Base-by-base conservation (phyloP, 2,113 vertebrate genomes). In the Ophiodon elongatus region DNA sequence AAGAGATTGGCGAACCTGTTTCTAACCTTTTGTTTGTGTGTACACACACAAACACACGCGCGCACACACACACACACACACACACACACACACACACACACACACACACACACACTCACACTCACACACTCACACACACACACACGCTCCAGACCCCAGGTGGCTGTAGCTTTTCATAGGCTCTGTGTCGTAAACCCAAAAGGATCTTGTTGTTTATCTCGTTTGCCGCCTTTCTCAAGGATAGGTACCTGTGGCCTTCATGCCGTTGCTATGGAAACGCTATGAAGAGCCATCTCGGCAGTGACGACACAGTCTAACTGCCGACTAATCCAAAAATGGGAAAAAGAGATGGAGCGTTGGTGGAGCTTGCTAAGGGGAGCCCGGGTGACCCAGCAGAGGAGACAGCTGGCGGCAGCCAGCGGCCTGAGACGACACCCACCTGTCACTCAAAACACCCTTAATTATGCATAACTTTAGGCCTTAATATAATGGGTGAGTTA, bases 261-360 rank as follows among this genome's bases (percentile, higher is more conserved):
- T 69, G 2, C 43, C 3, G 85, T 93, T 85, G 77, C 88, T 41
- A 83, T 81, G 66, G 89, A 52, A 85, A 92, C 90, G 47, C 19
- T 50, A 6, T 8, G 21, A 50, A 23, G 47, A 50, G 45, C 45
- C 45, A 6, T 47, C 45, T 47, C 19, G 45, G 45, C 45, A 47
- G 45, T 47, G 45, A 47, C 15, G 45, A 47, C 45, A 47, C 43
- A 45, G 43, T 45, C 43, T 45, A 45, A 45, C 43, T 17, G 14
- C 13, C 4, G 14, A 45, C 45, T 47, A 17, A 17, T 47, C 45
- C 15, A 19, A 47, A 41, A 47, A 47, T 6, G 15, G 15, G 45
- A 17, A 17, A 11, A 19, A 47, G 43, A 15, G 43, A 4, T 45
- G 43, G 43, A 45, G 3, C 41, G 4, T 45, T 45, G 43, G 15